phyloP scores from a whole-genome alignment of 2,113 vertebrate genomes.

The Natator depressus region DNA sequence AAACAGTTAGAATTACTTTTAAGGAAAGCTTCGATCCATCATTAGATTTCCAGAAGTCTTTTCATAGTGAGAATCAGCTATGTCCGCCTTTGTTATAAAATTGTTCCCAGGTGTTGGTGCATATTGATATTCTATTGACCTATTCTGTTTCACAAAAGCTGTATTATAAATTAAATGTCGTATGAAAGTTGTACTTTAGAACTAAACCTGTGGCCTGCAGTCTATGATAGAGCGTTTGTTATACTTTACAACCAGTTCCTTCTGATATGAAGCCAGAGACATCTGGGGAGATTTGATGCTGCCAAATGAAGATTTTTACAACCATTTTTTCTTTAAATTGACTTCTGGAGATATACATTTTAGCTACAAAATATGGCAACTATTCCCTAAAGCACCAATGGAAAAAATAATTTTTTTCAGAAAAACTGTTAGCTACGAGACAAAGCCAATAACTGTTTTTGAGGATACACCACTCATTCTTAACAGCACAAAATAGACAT shows the following conservation, averaged over 20 bases:
- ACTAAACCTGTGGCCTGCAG: constrained; percentile 1
- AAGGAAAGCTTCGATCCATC: neutral
- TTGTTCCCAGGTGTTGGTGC: neutral
- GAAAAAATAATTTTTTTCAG: constrained; percentile 18
- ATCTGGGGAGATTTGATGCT: neutral
- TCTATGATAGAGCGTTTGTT: constrained; percentile 3
- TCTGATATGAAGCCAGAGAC: constrained; percentile 1
- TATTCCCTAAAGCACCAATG: constrained; percentile 4
- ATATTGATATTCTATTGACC: neutral
- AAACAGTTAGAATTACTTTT: neutral
- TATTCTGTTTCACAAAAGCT: neutral
- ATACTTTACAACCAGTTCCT: neutral
- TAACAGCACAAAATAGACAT: neutral
- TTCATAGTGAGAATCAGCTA: neutral
- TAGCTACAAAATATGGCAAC: constrained; percentile 22
- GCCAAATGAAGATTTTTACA: constrained; percentile 17
- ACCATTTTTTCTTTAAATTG: neutral
- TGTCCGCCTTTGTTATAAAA: neutral
- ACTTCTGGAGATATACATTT: constrained; percentile 10
- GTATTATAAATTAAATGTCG: neutral
- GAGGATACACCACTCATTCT: neutral
- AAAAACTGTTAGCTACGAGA: neutral
- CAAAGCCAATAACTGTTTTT: neutral
- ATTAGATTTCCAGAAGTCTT: neutral
- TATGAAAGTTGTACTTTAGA: neutral